Conservation (phyloP, 2,797 vertebrate species). For the Anomalospiza imberbis region DNA sequence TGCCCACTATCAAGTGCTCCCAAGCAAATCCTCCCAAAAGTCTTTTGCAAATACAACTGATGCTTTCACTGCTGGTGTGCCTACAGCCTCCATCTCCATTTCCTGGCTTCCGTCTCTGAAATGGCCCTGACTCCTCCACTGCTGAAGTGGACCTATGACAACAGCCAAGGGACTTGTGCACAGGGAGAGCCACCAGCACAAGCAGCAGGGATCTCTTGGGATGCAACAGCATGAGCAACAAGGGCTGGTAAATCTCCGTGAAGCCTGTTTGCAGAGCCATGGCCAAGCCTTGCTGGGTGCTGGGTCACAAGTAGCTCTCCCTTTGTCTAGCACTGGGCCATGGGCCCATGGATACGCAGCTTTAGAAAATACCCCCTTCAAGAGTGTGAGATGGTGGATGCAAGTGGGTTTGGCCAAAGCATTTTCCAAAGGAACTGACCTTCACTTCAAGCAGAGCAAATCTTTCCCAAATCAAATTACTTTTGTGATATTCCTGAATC, state of each 20-base stretch:
- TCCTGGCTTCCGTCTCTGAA: not conserved
- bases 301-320: not conserved
- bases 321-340: rapidly evolving
- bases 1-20: not conserved
- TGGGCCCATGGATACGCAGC: not conserved
- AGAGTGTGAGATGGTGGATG: not conserved
- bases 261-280: not conserved
- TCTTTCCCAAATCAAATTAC: not conserved
- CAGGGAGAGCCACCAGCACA: not conserved
- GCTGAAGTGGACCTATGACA: not conserved
- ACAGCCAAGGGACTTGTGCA: not conserved
- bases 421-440: not conserved
- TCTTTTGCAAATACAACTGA: not conserved
- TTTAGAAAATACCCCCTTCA: not conserved
- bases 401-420: not conserved
- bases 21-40: not conserved
- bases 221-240: not conserved
- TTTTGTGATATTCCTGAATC: not conserved
- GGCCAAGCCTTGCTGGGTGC: not conserved
- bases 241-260: not conserved
- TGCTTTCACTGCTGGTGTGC: not conserved
- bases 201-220: not conserved
- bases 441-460: not conserved
- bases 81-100: not conserved
- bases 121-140: not conserved